Base-by-base conservation (phyloP, 2,888 invertebrate species). In the Amblyteles armatorius region DNA sequence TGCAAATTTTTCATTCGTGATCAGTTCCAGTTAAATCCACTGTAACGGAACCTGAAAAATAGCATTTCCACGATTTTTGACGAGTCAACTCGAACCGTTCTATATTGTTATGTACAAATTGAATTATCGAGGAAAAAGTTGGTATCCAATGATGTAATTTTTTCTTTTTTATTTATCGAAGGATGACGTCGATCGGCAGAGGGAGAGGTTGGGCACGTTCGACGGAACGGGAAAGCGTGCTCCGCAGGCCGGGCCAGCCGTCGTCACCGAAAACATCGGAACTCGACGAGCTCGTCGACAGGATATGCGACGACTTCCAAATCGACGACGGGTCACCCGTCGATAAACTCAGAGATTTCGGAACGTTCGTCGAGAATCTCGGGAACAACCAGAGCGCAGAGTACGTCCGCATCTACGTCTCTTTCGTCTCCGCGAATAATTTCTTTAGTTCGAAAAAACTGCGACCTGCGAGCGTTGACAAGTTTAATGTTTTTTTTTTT, bases 111-210 rank as follows among this genome's bases (percentile, higher is more conserved):
- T 44, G 3, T 44, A 13, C 3, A 44, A 13, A 44, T 44, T 44
- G 0, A 44, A 52, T 52, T 3, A 19, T 19, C 6, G 2, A 19
- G 7, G 7, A 5, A 19, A 19, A 36, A 36, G 36, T 36, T 36
- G 0, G 2, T 36, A 36, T 36, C 36, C 9, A 36, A 36, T 9
- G 2, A 36, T 36, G 2, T 9, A 36, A 36, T 36, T 36, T 36
- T 36, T 36, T 36, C 36, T 36, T 36, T 36, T 36, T 9, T 9
- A 13, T 36, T 11, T 3, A 36, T 33, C 16, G n/a, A 16, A 67
- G 22, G 36, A 84, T 84, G 84, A 68, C 81, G 19, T 84, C 81
- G 22, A 82, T 84, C 52, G 81, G 84, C 9, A 81, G 69, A 81
- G 84, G 84, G 55, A 81, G 84, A 78, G 84, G 69, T 6, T 84